These are phyloP conservation scores for Micromys minutus DNA, from an alignment of 2,113 vertebrate species.

Conservation along the genomic window DNA sequence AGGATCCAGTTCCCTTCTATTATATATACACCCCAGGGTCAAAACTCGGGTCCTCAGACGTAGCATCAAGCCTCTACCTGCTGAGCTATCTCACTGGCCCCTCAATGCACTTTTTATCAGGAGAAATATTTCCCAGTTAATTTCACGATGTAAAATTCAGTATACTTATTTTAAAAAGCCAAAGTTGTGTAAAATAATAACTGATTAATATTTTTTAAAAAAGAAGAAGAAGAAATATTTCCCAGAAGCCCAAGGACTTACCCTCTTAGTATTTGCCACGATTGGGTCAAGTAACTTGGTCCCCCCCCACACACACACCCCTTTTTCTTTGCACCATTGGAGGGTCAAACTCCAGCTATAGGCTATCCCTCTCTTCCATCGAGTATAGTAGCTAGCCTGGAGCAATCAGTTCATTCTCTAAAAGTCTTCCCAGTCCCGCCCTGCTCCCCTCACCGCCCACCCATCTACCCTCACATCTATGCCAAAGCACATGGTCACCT, in stretches of 20 bases:
- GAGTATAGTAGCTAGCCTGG: neutral
- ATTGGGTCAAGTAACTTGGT: neutral
- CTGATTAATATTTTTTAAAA: too few species aligned
- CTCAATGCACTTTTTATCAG: neutral
- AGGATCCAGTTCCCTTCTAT: neutral
- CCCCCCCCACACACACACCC: accelerated
- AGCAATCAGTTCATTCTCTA: neutral
- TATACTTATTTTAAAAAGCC: too few species aligned
- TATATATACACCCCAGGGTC: neutral
- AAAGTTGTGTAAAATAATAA: too few species aligned
- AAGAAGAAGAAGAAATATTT: too few species aligned
- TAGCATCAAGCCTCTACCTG: neutral
- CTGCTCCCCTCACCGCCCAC: neutral
- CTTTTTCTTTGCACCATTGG: neutral
- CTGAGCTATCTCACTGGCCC: neutral
- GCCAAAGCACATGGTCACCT: neutral
- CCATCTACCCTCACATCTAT: neutral
- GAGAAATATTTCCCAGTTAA: neutral
- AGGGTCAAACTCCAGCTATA: neutral
- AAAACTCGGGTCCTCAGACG: neutral
- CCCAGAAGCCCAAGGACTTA: neutral
- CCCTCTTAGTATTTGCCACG: neutral
- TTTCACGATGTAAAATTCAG: too few species aligned
- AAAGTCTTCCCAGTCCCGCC: too few species aligned
- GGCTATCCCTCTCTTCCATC: neutral